phyloP scores from a whole-genome alignment of 2,888 invertebrate genomes.

The Plagiodera versicolora region DNA sequence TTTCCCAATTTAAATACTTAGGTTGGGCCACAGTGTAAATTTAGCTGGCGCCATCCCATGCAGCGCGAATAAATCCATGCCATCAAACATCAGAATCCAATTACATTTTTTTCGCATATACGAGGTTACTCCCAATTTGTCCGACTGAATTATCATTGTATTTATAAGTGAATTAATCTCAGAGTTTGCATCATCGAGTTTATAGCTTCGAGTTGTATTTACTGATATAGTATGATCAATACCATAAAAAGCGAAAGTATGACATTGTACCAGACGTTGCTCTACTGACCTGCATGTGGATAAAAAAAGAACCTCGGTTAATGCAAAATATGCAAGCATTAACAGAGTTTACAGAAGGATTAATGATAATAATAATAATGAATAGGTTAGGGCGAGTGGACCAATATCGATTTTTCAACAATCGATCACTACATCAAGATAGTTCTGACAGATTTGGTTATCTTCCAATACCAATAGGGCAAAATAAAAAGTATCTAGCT shows the following conservation, averaged over 20 bases:
- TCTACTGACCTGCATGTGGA: conserved; percentile 29
- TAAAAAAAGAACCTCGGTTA: conserved; percentile 1
- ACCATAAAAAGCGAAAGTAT: conserved; percentile 33
- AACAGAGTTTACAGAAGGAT: neutral
- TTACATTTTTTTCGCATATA: neutral
- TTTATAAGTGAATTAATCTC: neutral
- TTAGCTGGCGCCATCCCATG: neutral
- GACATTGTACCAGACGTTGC: conserved; percentile 30
- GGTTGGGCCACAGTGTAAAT: neutral
- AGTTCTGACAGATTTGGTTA: no score
- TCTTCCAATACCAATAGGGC: no score
- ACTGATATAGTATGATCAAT: conserved; percentile 20
- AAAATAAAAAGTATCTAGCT: no score
- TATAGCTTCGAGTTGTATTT: conserved; percentile 9
- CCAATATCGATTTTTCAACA: no score
- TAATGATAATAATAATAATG: no score
- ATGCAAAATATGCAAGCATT: conserved; percentile 19
- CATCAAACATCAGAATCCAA: neutral
- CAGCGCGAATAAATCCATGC: neutral
- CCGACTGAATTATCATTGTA: neutral
- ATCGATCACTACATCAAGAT: no score
- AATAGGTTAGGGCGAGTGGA: no score
- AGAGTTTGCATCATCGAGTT: conserved; percentile 2
- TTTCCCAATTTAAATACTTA: no score
- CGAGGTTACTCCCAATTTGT: conserved; percentile 1